A percentile compares a stretch with the other conserved stretches of the same genome.
Conservation (phyloP, 2,797 vertebrate species). For the Psittacula derbiana region DNA sequence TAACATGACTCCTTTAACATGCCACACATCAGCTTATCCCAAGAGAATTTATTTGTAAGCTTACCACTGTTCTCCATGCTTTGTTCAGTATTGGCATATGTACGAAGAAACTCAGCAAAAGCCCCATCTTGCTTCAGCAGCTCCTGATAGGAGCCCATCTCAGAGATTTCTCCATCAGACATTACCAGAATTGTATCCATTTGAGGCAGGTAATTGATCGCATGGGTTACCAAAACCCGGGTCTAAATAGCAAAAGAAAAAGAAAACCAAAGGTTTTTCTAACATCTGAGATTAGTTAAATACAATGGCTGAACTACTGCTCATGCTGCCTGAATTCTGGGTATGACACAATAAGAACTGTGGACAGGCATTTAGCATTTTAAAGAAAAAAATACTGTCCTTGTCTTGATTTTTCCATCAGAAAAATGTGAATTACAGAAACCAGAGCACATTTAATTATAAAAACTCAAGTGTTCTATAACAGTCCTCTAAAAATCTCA, state of each 20-base stretch:
- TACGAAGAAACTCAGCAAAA: slow-evolving; percentile 89
- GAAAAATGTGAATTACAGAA: not conserved
- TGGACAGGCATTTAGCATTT: not conserved
- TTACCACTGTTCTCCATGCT: slow-evolving; percentile 70
- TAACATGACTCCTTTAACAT: not conserved
- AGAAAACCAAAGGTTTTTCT: not conserved
- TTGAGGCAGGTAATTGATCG: slow-evolving; percentile 88
- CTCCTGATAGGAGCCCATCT: slow-evolving; percentile 91
- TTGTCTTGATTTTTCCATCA: not conserved
- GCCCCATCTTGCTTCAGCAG: slow-evolving; percentile 85
- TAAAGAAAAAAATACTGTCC: not conserved
- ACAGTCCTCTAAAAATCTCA: not conserved
- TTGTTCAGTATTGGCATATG: slow-evolving; percentile 83
- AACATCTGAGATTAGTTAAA: not conserved
- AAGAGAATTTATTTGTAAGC: not conserved
- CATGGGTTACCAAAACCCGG: slow-evolving; percentile 88
- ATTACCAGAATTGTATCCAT: slow-evolving; percentile 89
- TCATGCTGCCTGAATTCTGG: not conserved
- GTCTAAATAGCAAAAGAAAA: slow-evolving; percentile 73
- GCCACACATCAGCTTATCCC: not conserved
- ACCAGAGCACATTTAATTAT: not conserved
- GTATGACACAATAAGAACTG: not conserved
- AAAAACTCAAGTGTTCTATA: not conserved
- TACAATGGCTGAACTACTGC: not conserved
- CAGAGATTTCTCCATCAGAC: slow-evolving; percentile 89